Evolutionary conservation across 2,888 invertebrate species (phyloP).

Genomic region (Teleogryllus oceanicus): DNA sequence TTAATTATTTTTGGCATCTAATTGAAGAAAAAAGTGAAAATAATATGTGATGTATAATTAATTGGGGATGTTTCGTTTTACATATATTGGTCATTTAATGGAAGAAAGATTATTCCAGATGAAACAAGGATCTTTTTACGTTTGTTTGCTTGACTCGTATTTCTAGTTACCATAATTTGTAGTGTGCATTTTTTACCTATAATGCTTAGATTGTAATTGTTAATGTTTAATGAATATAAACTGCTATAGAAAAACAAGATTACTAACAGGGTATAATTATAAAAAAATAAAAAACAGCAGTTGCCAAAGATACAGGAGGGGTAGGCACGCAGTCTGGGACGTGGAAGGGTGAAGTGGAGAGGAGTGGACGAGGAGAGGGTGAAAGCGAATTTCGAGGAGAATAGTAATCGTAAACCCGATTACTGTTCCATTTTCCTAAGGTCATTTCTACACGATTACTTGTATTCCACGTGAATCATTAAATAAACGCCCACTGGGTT

Average conservation of each 20-base stretch:
- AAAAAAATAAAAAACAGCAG: conserved; percentile 1
- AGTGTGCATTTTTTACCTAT: neutral
- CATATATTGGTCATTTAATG: conserved; percentile 18
- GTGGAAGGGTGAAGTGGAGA: no score
- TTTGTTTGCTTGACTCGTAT: neutral
- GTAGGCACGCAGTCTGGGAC: neutral
- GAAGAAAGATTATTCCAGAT: neutral
- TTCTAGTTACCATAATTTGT: conserved; percentile 1
- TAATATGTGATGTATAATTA: neutral
- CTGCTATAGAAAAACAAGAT: conserved; percentile 8
- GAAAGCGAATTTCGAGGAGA: no score
- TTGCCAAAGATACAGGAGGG: neutral
- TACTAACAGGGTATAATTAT: conserved; percentile 11
- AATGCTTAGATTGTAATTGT: conserved; percentile 11
- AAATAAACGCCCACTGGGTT: no score
- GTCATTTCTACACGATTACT: no score
- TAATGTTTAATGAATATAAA: conserved; percentile 11
- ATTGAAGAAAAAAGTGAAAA: neutral
- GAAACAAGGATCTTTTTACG: neutral
- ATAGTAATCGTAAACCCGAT: no score
- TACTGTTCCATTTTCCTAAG: no score
- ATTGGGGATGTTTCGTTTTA: neutral
- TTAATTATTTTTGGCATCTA: conserved; percentile 18
- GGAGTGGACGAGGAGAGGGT: no score
- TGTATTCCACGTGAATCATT: no score